Evolutionary conservation across 2,113 vertebrate genomes (phyloP), one percentile per base, ranked within the genome.

Genomic region (Poeciliopsis retropinna): DNA sequence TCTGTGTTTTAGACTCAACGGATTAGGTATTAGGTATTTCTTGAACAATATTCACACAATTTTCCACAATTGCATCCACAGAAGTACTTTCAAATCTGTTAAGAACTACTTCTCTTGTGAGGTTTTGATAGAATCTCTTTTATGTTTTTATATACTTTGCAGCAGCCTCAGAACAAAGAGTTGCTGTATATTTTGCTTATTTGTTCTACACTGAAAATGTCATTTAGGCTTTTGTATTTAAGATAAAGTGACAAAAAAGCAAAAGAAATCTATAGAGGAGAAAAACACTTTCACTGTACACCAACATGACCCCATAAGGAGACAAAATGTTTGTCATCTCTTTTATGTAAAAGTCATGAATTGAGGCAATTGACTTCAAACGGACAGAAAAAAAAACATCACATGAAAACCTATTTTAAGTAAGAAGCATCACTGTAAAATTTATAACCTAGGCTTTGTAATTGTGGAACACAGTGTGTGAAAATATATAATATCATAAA

Each of bases 1-100:
- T 27, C 29, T 44, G 17, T 19, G 44, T 74, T 74, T 74, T 65
- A 57, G 31, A 57, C 72, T 25, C 47, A 66, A 57, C 27, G 4
- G 15, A 37, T 57, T 44, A 4, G 2, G 39, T 19, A 9, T 14
- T 44, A n/a, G n/a, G n/a, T n/a, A n/a, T n/a, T 31, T 17, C 47
- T 27, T 30, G 5, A 3, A 34, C 28, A 54, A 4, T 1, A 7
- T 70, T 5, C 31, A 13, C 51, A 60, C n/a, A 60, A n/a, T 37
- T 60, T 22, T 57, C 12, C 22, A 2, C 12, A 27, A 14, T 39
- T 27, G 22, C 5, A 65, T 65, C 32, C 25, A n/a, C 51, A 57
- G n/a, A n/a, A 57, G 22, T 10, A 47, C 44, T 47, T 47, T 19
- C 44, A 47, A 47, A 5, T 6, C 4, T 47, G 44, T 17, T 47